These are phyloP conservation scores for Acanthornis magna DNA, from an alignment of 2,797 vertebrate species.

Conservation along the genomic window DNA sequence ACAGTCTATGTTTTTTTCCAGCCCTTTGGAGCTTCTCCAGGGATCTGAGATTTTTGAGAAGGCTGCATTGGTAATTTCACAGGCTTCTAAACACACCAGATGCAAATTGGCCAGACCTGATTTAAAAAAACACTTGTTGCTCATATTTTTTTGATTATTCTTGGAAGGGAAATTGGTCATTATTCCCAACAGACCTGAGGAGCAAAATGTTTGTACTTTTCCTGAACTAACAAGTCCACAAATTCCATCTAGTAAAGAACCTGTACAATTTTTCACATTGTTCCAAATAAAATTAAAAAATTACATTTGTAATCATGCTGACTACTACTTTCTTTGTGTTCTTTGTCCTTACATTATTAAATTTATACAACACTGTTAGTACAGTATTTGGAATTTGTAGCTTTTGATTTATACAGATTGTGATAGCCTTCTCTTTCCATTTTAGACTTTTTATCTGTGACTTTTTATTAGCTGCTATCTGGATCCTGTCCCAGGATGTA, in stretches of 20 bases:
- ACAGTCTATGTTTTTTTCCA: not conserved
- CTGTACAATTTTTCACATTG: not conserved
- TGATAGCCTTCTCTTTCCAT: not conserved
- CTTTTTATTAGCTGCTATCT: not conserved
- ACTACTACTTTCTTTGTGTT: not conserved
- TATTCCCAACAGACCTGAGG: not conserved
- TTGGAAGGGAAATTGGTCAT: not conserved
- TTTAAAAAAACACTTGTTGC: not conserved
- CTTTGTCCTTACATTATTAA: slow-evolving; percentile 19
- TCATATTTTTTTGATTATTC: not conserved
- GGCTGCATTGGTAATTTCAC: not conserved
- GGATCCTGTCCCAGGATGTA: not conserved
- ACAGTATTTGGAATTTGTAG: not conserved
- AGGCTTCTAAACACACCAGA: not conserved
- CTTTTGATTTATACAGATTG: not conserved
- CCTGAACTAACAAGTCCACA: not conserved
- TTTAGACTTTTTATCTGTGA: not conserved
- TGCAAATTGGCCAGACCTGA: not conserved
- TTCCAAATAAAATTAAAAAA: slow-evolving; percentile 6
- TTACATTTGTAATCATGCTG: not conserved
- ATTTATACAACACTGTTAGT: slow-evolving; percentile 29
- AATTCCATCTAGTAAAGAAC: not conserved
- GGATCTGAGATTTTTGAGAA: not conserved
- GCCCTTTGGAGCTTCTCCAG: not conserved
- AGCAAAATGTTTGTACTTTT: not conserved